Base-by-base conservation (phyloP, 1,140 invertebrate genomes). In the Drosophila murphyi region DNA sequence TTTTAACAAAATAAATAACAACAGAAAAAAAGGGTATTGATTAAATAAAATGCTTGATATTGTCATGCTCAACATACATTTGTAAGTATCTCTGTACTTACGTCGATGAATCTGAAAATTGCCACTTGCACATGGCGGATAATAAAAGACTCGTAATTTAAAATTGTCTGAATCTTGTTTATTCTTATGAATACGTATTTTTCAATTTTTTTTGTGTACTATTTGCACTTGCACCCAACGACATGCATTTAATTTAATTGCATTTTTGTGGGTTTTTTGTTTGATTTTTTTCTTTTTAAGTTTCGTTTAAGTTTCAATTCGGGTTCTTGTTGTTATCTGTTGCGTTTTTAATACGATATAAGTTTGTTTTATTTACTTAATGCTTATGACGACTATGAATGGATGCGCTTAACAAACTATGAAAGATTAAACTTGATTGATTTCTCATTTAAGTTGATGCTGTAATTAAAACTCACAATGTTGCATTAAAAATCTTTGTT, bases 351-450 rank as follows among this genome's bases (percentile, higher is more conserved):
- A 61, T 75, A 70, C 59, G 57, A 68, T 60, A 32, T 55, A 62
- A 41, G 59, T 75, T 70, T 20, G 10, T 45, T 47, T 69, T 72
- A 80, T 88, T 68, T 78, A 85, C 85, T 88, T 87, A 87, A 87
- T 87, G 80, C 83, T 87, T 89, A 87, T 87, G 83, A 87, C 83
- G 83, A 87, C 83, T 89, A 82, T 87, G 83, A 87, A 87, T 87
- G 83, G 83, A 87, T 87, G 83, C 85, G 80, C 83, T 88, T 87
- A 87, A 87, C 80, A 87, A 89, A 89, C 83, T 87, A 87, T 87
- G 85, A 89, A 89, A 78, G 89, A 89, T 89, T 89, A 90, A 89
- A 90, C 74, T 80, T 75, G 71, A 51, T 74, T 73, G 60, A 65
- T 65, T 77, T 70, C 60, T 78, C 41, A 43, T 72, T 67, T 63